Evolutionary conservation across 2,113 vertebrate genomes (phyloP).

Genomic region (Malurus alboscapulatus): DNA sequence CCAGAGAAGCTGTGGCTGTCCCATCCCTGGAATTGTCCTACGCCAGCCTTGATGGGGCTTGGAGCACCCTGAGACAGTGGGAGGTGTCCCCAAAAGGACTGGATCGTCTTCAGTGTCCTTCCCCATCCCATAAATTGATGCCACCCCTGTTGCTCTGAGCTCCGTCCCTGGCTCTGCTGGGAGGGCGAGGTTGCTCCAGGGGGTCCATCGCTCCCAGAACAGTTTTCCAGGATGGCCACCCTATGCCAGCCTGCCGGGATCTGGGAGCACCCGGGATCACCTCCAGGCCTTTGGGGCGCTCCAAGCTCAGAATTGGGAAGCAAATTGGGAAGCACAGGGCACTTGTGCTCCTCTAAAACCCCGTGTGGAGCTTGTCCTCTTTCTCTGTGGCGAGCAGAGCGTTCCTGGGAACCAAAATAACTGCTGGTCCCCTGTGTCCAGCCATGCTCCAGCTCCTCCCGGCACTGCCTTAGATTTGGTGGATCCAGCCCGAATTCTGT

Average conservation of each 20-base stretch:
- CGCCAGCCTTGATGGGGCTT: accelerated
- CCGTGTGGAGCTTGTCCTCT: not conserved
- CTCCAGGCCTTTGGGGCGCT: accelerated
- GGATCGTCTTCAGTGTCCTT: accelerated
- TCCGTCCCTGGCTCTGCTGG: not conserved
- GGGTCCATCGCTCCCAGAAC: not conserved
- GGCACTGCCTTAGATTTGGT: accelerated
- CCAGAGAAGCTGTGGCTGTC: too few species aligned
- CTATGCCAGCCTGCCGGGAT: accelerated
- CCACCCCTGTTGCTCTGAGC: not conserved
- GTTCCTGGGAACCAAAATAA: not conserved
- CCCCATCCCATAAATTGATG: accelerated
- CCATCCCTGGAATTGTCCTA: not conserved
- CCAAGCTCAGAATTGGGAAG: accelerated
- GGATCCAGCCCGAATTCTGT: accelerated
- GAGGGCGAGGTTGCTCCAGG: not conserved
- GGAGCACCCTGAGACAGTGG: accelerated
- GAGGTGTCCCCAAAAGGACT: accelerated
- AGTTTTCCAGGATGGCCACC: not conserved
- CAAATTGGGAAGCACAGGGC: accelerated
- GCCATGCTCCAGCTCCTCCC: accelerated
- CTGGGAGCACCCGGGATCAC: not conserved
- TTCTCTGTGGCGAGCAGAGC: not conserved
- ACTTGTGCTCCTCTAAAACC: accelerated
- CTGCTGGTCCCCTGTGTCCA: not conserved